Evolutionary conservation across 2,797 vertebrate species (phyloP), one percentile per base, ranked within the genome.

Genomic region (Semaprochilodus insignis): DNA sequence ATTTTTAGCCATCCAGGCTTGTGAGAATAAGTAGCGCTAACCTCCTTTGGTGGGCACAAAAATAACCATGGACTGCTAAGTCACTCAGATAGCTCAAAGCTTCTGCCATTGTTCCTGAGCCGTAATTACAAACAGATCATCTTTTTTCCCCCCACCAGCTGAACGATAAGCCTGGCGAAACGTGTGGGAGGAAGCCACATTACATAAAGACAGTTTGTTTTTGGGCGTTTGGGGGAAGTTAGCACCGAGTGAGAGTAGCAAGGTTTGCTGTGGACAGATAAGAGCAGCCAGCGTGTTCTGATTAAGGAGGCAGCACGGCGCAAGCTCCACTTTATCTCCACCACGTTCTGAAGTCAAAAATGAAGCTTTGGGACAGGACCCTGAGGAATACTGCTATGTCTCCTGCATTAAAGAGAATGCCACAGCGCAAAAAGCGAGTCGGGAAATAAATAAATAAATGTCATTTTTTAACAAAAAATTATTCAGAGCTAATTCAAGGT

Each of bases 191-290:
- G 90, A 87, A 88, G 88, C 89, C 88, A 89, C 91, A 90, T 92
- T 86, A 92, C 74, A 71, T 74, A 87, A 91, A 89, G 89, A 88
- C 82, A 85, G 88, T 85, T 54, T 89, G 88, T 91, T 91, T 91
- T 92, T 88, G 86, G 83, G 90, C 90, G 88, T 85, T 88, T 67
- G 71, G 77, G 67, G 90, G 87, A 81, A 86, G 83, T 81, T 78
- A 88, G 89, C 86, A 83, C 80, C 85, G 82, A 88, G 87, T 83
- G 69, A 79, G 92, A 70, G 84, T 83, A 85, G 82, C 80, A 87
- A 89, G 90, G 88, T 94, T 93, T 91, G 90, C 87, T 88, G 87
- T 92, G 91, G 91, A 91, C 91, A 92, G 91, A 93, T 93, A 93
- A 91, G 89, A 91, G 87, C 86, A 88, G 85, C 85, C 91, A 87